These are phyloP conservation scores for Phylloscopus collybita DNA, from an alignment of 2,797 vertebrate species.

Conservation along the genomic window DNA sequence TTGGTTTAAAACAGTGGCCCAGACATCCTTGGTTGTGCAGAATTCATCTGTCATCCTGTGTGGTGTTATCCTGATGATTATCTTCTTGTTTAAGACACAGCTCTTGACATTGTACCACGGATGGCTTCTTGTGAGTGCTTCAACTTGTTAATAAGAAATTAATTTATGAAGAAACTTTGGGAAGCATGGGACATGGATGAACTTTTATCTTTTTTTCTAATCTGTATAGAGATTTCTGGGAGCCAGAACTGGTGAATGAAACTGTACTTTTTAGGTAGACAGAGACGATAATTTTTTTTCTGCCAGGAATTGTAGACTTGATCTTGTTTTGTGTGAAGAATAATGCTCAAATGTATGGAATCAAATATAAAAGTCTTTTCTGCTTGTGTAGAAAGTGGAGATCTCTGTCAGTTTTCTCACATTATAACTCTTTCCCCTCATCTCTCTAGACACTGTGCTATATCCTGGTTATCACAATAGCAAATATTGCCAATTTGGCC, in stretches of 20 bases:
- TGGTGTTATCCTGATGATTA: slow-evolving; percentile 92
- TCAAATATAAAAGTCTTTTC: not conserved
- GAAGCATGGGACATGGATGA: not conserved
- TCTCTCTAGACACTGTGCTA: slow-evolving; percentile 90
- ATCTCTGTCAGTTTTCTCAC: not conserved
- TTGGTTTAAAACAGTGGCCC: slow-evolving; percentile 86
- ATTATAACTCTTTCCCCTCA: not conserved
- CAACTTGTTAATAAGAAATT: not conserved
- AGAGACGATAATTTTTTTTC: not conserved
- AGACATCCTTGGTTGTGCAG: slow-evolving; percentile 93
- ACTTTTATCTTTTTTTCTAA: not conserved
- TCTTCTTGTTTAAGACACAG: slow-evolving; percentile 91
- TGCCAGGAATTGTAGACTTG: not conserved
- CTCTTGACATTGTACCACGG: slow-evolving; percentile 89
- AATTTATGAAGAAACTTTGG: not conserved
- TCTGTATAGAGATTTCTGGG: not conserved
- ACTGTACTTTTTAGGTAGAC: not conserved
- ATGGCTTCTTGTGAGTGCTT: slow-evolving; percentile 93
- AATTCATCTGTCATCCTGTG: slow-evolving; percentile 93
- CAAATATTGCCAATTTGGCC: slow-evolving; percentile 96
- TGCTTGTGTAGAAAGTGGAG: not conserved
- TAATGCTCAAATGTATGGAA: not conserved
- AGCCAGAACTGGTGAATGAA: not conserved
- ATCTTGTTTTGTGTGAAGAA: not conserved
- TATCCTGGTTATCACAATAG: slow-evolving; percentile 94